A percentile compares a stretch with the other conserved stretches of the same genome.
Evolutionary conservation across 92 coral and sea anemone species (phyloP).

Genomic region (Parazoanthus swiftii): DNA sequence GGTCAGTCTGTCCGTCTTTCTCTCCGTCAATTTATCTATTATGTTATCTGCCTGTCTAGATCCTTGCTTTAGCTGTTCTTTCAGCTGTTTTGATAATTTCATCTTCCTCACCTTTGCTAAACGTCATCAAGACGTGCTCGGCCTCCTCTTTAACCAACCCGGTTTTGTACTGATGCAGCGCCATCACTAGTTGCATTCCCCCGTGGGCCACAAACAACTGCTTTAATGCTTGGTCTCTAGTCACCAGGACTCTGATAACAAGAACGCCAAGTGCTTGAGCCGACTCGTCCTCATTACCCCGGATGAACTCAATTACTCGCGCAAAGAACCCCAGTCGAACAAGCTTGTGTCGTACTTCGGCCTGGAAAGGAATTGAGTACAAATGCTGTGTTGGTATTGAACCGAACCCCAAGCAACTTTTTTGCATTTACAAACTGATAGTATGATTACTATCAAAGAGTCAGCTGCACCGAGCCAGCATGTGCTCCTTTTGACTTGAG

Average conservation of each 20-base stretch:
- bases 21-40: too few relatives aligned
- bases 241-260: conserved; percentile 63
- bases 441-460: too few relatives aligned
- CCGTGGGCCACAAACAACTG: conserved; percentile 78
- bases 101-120: conserved; percentile 54
- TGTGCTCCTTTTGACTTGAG: too few relatives aligned
- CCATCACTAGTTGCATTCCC: conserved; percentile 80
- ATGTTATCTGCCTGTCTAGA: too few relatives aligned
- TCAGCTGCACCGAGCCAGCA: too few relatives aligned
- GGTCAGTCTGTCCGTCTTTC: too few relatives aligned
- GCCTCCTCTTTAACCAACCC: conserved; percentile 73
- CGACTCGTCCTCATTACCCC: conserved; percentile 68
- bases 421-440: too few relatives aligned
- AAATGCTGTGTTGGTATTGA: not conserved
- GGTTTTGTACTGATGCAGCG: conserved; percentile 67
- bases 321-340: conserved; percentile 71
- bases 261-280: conserved; percentile 70
- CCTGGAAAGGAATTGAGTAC: conserved; percentile 31
- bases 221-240: conserved; percentile 58
- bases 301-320: conserved; percentile 69
- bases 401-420: not conserved
- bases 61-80: too few relatives aligned
- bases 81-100: not conserved
- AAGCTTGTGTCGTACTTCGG: conserved; percentile 63
- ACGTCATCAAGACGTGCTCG: conserved; percentile 49